A percentile compares a stretch with the other conserved stretches of the same genome.
These are phyloP conservation scores for Paracanthobrama guichenoti DNA, from an alignment of 2,113 vertebrate species.

Conservation along the genomic window DNA sequence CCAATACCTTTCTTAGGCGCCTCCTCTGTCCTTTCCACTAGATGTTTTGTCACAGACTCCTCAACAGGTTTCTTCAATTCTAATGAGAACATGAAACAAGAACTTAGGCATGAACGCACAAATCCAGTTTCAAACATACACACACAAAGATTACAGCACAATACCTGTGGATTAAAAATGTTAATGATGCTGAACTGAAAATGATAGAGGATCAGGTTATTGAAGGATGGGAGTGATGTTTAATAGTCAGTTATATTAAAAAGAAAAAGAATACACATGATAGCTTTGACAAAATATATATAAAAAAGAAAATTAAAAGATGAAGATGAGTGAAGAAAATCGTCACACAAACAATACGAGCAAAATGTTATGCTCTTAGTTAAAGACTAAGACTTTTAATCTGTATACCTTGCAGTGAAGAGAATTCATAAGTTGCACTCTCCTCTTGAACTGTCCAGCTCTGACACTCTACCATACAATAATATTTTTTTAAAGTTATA, in stretches of 20 bases:
- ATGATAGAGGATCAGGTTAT: background rate
- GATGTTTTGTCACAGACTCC: slow-evolving; percentile 77
- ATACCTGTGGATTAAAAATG: slow-evolving; percentile 9
- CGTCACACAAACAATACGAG: slow-evolving; percentile 13
- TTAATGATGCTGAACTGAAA: background rate
- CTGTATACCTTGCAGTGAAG: slow-evolving; percentile 60
- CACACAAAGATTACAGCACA: background rate
- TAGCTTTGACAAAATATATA: background rate
- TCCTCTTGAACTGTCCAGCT: slow-evolving; percentile 61
- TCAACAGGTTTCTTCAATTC: slow-evolving; percentile 70
- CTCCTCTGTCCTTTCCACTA: slow-evolving; percentile 73
- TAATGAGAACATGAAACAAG: slow-evolving; percentile 59
- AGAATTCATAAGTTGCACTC: slow-evolving; percentile 49
- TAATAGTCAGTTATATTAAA: slow-evolving; percentile 7
- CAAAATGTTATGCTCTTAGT: slow-evolving; percentile 37
- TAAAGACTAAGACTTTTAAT: slow-evolving; percentile 22
- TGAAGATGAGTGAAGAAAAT: slow-evolving; percentile 32
- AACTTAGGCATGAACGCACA: slow-evolving; percentile 18
- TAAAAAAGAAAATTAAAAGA: slow-evolving; percentile 13
- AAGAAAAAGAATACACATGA: background rate
- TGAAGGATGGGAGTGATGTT: background rate
- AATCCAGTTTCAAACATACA: background rate
- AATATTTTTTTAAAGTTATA: background rate
- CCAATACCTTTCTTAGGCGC: slow-evolving; percentile 66
- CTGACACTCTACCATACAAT: slow-evolving; percentile 57